Percentiles rank a stretch among this genome's conserved stretches.
Conservation (phyloP, 2,113 vertebrate genomes). For the Nothobranchius furzeri region DNA sequence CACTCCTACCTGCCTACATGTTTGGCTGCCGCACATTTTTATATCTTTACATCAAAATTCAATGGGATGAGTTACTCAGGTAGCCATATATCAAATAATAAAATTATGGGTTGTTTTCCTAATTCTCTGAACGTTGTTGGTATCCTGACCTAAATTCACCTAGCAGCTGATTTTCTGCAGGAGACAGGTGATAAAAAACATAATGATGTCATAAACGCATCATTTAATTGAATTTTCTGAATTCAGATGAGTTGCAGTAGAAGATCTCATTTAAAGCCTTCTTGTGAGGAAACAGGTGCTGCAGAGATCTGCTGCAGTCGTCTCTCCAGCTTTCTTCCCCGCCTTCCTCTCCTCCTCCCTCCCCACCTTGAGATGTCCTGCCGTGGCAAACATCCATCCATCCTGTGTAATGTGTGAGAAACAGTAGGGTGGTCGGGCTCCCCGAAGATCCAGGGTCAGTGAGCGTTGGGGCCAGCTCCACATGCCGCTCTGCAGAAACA, state of each 20-base stretch:
- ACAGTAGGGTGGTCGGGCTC: slow-evolving; percentile 18
- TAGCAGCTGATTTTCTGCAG: no score
- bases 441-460: slow-evolving; percentile 41
- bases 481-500: slow-evolving; percentile 32
- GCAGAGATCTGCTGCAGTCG: not conserved
- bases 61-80: no score
- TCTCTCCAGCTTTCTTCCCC: no score
- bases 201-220: no score
- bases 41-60: no score
- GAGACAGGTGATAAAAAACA: no score
- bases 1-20: no score
- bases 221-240: not conserved
- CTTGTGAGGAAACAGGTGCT: not conserved
- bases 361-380: not conserved
- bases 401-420: slow-evolving; percentile 48
- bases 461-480: slow-evolving; percentile 24
- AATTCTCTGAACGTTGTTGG: no score
- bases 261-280: not conserved
- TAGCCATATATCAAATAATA: no score
- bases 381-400: slow-evolving; percentile 38
- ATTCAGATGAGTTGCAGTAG: not conserved
- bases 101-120: no score
- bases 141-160: no score
- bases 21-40: no score
- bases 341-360: accelerated